Conservation (phyloP, 1,140 invertebrate genomes). For the Dreissena rostriformis region DNA sequence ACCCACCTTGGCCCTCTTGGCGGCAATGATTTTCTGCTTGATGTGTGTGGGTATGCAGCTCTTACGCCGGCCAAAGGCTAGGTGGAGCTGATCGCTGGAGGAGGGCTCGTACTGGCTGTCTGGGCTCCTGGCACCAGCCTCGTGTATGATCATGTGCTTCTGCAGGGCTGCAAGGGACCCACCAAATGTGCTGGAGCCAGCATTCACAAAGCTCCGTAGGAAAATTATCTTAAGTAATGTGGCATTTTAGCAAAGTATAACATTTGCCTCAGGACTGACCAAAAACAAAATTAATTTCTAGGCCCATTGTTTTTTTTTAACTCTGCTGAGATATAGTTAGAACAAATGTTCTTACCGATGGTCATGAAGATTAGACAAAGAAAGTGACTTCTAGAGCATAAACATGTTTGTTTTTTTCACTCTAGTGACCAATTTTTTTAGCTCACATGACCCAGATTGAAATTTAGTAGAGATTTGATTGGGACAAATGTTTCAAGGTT, state of each 20-base stretch:
- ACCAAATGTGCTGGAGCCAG: background rate
- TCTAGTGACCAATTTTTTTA: too few relatives aligned
- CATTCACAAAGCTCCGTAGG: background rate
- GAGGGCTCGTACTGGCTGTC: background rate
- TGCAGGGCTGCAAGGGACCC: slow-evolving; percentile 52
- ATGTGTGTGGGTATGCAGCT: background rate
- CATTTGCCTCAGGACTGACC: background rate
- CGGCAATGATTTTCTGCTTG: background rate
- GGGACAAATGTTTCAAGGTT: too few relatives aligned
- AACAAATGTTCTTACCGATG: too few relatives aligned
- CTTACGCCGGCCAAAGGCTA: background rate
- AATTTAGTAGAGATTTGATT: too few relatives aligned
- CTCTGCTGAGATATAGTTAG: too few relatives aligned
- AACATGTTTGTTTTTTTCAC: too few relatives aligned
- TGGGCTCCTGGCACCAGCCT: slow-evolving; percentile 5
- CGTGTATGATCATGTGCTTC: slow-evolving; percentile 55
- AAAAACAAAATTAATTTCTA: too few relatives aligned
- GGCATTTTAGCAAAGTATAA: background rate
- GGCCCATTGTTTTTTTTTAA: too few relatives aligned
- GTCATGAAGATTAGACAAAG: too few relatives aligned
- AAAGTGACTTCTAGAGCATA: too few relatives aligned
- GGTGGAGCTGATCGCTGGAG: background rate
- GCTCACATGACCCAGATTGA: too few relatives aligned
- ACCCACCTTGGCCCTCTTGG: background rate
- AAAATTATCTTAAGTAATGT: too few relatives aligned